phyloP scores from a whole-genome alignment of 2,113 vertebrate genomes.

The Petrocephalus microphthalmus region DNA sequence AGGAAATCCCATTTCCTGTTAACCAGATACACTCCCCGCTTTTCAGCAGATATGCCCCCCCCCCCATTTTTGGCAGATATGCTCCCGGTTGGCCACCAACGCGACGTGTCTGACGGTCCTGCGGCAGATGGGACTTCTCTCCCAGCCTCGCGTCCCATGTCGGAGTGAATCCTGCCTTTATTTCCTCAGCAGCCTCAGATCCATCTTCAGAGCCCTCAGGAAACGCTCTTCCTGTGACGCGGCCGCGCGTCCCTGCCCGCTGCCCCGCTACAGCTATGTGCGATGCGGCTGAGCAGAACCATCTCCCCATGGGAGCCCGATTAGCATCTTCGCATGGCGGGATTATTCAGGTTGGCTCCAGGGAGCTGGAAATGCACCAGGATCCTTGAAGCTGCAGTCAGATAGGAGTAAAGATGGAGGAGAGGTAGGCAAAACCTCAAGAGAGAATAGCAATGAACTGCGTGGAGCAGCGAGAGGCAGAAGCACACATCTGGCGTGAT shows the following conservation, averaged over 20 bases:
- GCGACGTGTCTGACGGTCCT: background rate
- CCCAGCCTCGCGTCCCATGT: background rate
- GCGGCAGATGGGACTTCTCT: background rate
- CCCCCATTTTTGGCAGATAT: background rate
- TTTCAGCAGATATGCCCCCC: background rate
- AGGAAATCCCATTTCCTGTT: background rate
- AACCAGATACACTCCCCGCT: no score
- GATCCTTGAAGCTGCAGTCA: background rate
- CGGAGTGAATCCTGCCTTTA: background rate
- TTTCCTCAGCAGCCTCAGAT: background rate
- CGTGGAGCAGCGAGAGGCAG: background rate
- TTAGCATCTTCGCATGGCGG: conserved; percentile 10
- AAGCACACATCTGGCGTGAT: background rate
- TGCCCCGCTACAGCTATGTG: background rate
- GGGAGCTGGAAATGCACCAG: conserved; percentile 9
- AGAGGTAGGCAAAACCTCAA: background rate
- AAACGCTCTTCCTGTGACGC: background rate
- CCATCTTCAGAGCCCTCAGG: background rate
- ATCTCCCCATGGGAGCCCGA: background rate
- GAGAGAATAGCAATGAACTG: background rate
- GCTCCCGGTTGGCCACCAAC: background rate
- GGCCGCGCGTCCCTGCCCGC: background rate
- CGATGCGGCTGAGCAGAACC: background rate
- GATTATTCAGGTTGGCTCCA: background rate
- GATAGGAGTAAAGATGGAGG: background rate